These are phyloP conservation scores for Rhabditoides inermis DNA, from an alignment of 2,888 invertebrate species.

Conservation along the genomic window DNA sequence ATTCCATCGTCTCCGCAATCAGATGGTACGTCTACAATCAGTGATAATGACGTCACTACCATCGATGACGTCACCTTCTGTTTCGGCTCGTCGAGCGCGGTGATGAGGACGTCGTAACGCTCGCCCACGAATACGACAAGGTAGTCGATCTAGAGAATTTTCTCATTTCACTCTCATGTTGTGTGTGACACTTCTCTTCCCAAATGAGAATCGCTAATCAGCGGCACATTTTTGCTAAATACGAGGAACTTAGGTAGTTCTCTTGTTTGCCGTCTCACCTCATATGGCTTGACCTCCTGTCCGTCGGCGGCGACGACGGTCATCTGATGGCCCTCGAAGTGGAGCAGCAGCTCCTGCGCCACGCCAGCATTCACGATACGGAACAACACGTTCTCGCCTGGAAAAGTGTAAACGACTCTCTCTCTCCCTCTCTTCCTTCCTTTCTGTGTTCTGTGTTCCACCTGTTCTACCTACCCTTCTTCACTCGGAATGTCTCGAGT, in stretches of 20 bases:
- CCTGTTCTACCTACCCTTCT: constrained; percentile 18
- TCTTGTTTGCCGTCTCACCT: constrained; percentile 1
- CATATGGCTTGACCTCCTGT: constrained; percentile 19
- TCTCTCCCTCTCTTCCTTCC: constrained; percentile 1
- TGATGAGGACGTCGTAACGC: constrained; percentile 43
- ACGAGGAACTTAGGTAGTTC: neutral
- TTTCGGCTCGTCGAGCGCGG: constrained; percentile 22
- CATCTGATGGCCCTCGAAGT: constrained; percentile 39
- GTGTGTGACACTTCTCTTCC: no score
- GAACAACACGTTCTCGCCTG: constrained; percentile 27
- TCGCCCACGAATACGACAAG: constrained; percentile 47
- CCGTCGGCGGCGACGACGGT: constrained; percentile 45
- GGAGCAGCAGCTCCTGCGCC: constrained; percentile 40
- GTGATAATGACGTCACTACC: no score
- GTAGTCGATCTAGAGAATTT: constrained; percentile 18
- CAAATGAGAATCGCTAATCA: neutral
- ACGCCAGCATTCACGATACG: constrained; percentile 47
- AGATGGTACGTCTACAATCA: constrained; percentile 15
- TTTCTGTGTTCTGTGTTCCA: no score
- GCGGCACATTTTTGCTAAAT: neutral
- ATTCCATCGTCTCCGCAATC: constrained; percentile 31
- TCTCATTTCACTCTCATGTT: no score
- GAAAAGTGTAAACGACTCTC: neutral
- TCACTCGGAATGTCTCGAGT: constrained; percentile 33
- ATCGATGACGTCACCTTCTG: no score